phyloP scores from a whole-genome alignment of 2,113 vertebrate species.

The Pontoporia blainvillei region DNA sequence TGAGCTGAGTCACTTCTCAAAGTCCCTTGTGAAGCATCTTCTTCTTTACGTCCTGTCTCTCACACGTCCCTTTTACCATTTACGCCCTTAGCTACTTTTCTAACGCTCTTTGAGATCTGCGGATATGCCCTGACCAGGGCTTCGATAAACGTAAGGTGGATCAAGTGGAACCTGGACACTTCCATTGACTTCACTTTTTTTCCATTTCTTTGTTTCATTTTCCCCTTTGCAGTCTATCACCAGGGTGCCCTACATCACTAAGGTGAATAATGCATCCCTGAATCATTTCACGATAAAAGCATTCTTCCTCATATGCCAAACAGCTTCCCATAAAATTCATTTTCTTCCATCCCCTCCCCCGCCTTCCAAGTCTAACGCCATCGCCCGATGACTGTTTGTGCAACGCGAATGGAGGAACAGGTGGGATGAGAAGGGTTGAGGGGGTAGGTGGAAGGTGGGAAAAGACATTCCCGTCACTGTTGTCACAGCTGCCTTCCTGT shows the following conservation, averaged over 20 bases:
- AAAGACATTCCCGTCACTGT: background rate
- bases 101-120: background rate
- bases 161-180: background rate
- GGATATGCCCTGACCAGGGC: background rate
- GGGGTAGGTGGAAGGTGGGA: background rate
- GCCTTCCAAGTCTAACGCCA: background rate
- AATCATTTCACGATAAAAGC: background rate
- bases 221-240: background rate
- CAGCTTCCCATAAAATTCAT: background rate
- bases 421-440: background rate
- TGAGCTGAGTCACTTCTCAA: background rate
- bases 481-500: background rate
- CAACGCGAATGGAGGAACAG: background rate
- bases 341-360: background rate
- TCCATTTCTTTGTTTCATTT: background rate
- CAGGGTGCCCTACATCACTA: background rate
- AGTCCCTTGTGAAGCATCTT: background rate
- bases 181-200: background rate
- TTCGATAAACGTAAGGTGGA: background rate
- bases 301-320: background rate
- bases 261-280: background rate
- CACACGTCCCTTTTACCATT: background rate
- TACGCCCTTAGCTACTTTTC: background rate
- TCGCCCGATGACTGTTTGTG: background rate
- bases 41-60: background rate